phyloP scores from a whole-genome alignment of 2,888 invertebrate genomes.

The Lasius platythorax region DNA sequence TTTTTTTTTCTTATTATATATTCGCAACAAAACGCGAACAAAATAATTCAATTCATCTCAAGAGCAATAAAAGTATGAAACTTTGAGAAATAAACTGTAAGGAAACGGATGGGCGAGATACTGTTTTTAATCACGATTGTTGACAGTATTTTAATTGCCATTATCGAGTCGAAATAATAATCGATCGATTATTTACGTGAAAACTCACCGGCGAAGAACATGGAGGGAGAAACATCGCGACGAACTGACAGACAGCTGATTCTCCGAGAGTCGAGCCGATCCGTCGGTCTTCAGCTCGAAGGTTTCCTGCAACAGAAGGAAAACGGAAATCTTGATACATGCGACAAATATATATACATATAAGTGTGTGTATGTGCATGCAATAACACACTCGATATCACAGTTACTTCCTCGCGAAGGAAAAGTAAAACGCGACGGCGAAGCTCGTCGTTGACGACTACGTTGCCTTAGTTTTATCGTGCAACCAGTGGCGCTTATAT shows the following conservation, averaged over 20 bases:
- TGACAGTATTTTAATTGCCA: background rate
- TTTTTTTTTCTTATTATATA: background rate
- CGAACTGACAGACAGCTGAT: background rate
- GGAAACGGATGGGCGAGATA: background rate
- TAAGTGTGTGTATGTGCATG: slow-evolving; percentile 57
- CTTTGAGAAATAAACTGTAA: background rate
- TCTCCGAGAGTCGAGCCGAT: slow-evolving; percentile 43
- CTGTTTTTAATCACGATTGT: background rate
- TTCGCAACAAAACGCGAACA: background rate
- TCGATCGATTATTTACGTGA: background rate
- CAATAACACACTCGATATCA: slow-evolving; percentile 74
- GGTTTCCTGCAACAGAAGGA: slow-evolving; percentile 66
- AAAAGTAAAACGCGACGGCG: slow-evolving; percentile 59
- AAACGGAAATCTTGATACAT: slow-evolving; percentile 71
- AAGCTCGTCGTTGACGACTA: slow-evolving; percentile 58
- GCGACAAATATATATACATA: slow-evolving; percentile 18
- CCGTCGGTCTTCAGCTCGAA: slow-evolving; percentile 39
- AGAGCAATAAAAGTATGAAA: background rate
- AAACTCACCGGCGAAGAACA: slow-evolving; percentile 14
- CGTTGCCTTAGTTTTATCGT: slow-evolving; percentile 73
- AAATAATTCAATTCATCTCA: background rate
- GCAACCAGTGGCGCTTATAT: slow-evolving; percentile 67
- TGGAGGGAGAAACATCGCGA: background rate
- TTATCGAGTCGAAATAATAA: background rate
- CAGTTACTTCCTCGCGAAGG: slow-evolving; percentile 58